Evolutionary conservation across 1,140 invertebrate genomes (phyloP), one percentile per base, ranked within the genome.

Genomic region (Penaeus indicus): DNA sequence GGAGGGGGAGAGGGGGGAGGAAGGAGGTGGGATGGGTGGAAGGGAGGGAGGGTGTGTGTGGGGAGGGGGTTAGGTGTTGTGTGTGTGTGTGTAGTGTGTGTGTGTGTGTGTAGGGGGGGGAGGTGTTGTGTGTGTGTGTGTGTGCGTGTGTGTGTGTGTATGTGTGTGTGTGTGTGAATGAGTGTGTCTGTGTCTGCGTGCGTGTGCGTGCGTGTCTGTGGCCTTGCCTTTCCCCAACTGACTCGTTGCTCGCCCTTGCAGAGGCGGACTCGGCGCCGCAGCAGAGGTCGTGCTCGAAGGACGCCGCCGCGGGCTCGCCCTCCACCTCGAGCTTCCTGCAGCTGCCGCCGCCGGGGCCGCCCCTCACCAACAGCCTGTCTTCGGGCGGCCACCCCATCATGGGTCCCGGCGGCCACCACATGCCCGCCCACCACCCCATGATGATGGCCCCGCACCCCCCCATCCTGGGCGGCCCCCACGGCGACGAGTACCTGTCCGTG

Each of bases 301-400:
- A 83, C 11, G 60, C 81, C 38, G n/a, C 80, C 69, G 10, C 61
- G 80, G 5, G 38, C 83, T 60, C 87, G 89, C 72, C 79, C 87
- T 84, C 54, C 84, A 54, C 7, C 61, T 61, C 25, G 60, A 77
- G 47, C 69, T 54, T 25, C 80, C 83, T 80, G 75, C 82, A 82
- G 62, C 82, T 32, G 82, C 87, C 89, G 22, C 85, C 25, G n/a
- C 86, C 75, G 38, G 60, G n/a, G 27, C 84, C 63, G 25, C 86
- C 47, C 82, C 87, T 84, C 27, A 81, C 79, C 84, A 91, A 89
- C 85, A 86, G 79, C 84, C 84, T 87, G 60, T 86, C 83, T 27
- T 72, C 61, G 72, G 75, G 79, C 42, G 86, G 88, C 25, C 84
- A 86, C 75, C 61, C 72, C 72, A 88, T 88, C 80, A 84, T 81